Conservation (phyloP, 2,113 vertebrate species). For the Catharus bicknelli region DNA sequence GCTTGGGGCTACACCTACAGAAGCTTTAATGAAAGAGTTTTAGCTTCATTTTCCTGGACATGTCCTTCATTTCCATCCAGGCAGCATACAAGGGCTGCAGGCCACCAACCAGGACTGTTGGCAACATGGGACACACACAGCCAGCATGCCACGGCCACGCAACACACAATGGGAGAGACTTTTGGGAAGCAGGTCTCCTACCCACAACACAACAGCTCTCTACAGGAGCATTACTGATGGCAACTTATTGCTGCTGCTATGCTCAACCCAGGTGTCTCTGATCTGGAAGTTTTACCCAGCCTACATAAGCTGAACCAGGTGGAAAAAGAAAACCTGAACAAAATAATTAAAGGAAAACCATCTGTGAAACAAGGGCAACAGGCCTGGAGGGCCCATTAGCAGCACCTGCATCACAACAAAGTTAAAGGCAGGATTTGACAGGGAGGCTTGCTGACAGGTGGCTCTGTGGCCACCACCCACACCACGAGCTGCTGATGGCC, state of each 20-base stretch:
- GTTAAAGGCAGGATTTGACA: not conserved
- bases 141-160: fast-evolving
- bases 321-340: not conserved
- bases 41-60: not conserved
- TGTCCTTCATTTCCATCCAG: fast-evolving
- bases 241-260: fast-evolving
- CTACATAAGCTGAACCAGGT: not conserved
- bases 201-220: not conserved
- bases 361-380: not conserved
- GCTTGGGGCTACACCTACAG: not conserved
- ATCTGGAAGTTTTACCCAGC: not conserved
- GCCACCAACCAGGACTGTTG: not conserved
- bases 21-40: not conserved
- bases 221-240: not conserved
- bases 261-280: not conserved
- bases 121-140: not conserved
- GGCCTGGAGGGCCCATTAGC: not conserved
- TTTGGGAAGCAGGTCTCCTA: not conserved
- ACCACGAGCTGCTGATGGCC: not conserved
- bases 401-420: not conserved
- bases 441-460: not conserved
- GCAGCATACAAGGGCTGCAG: no score
- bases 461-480: not conserved
- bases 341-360: not conserved
- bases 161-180: not conserved